phyloP scores from a whole-genome alignment of 2,113 vertebrate species.

The Oryctolagus cuniculus region DNA sequence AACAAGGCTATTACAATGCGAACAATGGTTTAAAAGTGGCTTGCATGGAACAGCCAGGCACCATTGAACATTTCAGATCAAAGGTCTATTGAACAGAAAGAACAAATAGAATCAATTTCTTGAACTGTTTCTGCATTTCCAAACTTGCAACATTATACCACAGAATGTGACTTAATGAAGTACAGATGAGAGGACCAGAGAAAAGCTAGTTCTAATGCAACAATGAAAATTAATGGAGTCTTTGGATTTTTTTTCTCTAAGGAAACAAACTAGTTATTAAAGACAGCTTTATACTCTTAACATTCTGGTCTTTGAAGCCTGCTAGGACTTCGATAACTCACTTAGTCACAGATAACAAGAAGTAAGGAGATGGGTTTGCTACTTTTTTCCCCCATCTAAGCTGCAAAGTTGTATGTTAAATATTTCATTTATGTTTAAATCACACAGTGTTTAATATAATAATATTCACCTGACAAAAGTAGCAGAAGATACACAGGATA shows the following conservation, averaged over 20 bases:
- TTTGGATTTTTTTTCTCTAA: conserved; percentile 7
- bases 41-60: conserved; percentile 73
- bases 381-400: conserved; percentile 9
- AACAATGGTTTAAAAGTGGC: conserved; percentile 76
- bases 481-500: neutral
- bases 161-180: conserved; percentile 76
- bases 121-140: conserved; percentile 79
- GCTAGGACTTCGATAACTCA: conserved; percentile 35
- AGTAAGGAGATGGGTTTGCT: conserved; percentile 28
- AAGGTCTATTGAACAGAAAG: conserved; percentile 86
- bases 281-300: conserved; percentile 71
- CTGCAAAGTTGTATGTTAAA: neutral
- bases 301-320: conserved; percentile 52
- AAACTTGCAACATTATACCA: conserved; percentile 73
- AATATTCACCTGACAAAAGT: conserved; percentile 33
- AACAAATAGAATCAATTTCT: conserved; percentile 85
- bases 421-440: conserved; percentile 60
- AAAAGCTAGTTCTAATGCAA: conserved; percentile 75
- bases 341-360: conserved; percentile 66
- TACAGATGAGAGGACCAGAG: conserved; percentile 71
- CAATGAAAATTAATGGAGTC: conserved; percentile 72
- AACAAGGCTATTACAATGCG: conserved; percentile 75
- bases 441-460: conserved; percentile 39
- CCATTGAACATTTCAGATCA: conserved; percentile 83
- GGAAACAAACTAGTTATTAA: conserved; percentile 72